Conservation (phyloP, 2,888 invertebrate genomes). For the Lasioglossum zephyrum region DNA sequence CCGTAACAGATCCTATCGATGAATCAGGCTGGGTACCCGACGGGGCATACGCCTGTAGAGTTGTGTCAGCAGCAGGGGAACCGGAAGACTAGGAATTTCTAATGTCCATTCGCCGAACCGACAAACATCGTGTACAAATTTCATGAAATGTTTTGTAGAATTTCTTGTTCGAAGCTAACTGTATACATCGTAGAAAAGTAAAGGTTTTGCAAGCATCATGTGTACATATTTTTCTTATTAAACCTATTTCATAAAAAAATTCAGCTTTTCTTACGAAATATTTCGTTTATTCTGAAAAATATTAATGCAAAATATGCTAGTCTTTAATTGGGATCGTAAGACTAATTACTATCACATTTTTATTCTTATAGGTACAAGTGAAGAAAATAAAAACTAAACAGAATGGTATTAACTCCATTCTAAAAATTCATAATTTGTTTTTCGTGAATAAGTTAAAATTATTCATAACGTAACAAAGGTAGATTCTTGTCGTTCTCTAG, state of each 20-base stretch:
- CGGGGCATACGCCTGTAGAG: conserved; percentile 67
- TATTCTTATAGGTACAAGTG: neutral
- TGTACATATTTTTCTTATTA: neutral
- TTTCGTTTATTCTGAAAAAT: conserved; percentile 6
- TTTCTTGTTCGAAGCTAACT: neutral
- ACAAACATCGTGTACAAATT: conserved; percentile 1
- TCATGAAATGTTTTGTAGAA: neutral
- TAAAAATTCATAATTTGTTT: conserved; percentile 10
- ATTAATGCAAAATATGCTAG: conserved; percentile 15
- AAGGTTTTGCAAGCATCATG: neutral
- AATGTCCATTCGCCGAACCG: neutral
- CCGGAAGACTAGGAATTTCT: neutral
- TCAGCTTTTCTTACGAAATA: conserved; percentile 16
- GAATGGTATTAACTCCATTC: neutral
- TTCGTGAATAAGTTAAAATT: neutral
- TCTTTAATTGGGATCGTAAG: neutral
- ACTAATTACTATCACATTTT: conserved; percentile 15
- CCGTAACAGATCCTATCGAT: conserved; percentile 69
- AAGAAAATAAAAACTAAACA: conserved; percentile 20
- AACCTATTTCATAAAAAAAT: neutral
- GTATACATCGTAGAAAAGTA: neutral
- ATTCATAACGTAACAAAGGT: neutral
- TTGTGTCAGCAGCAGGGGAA: neutral
- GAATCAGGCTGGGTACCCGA: conserved; percentile 78
- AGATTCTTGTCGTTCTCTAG: neutral